Conservation (phyloP, 2,888 invertebrate genomes). For the Apoda limacodes region DNA sequence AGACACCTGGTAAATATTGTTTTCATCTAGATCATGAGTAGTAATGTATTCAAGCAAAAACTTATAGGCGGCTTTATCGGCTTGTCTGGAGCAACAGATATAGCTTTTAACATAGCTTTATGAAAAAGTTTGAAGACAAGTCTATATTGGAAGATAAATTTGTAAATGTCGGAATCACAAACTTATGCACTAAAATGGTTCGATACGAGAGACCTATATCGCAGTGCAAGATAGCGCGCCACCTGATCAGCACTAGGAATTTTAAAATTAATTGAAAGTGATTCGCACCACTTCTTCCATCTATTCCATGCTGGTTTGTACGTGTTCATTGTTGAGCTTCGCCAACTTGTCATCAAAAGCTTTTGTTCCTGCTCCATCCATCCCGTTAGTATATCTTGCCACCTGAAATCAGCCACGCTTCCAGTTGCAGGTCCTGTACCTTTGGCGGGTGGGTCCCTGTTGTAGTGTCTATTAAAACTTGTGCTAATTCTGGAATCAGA, state of each 20-base stretch:
- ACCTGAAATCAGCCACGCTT: too few species aligned
- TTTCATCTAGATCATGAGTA: slow-evolving; percentile 1
- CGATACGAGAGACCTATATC: slow-evolving; percentile 7
- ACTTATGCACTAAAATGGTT: slow-evolving; percentile 15
- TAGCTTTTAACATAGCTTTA: slow-evolving; percentile 9
- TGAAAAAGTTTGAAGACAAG: slow-evolving; percentile 4
- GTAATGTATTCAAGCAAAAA: slow-evolving; percentile 7
- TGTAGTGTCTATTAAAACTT: slow-evolving; percentile 12
- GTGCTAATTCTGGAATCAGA: slow-evolving; percentile 9
- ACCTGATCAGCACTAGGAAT: slow-evolving; percentile 5
- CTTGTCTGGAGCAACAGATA: slow-evolving; percentile 6
- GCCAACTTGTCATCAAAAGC: slow-evolving; percentile 11
- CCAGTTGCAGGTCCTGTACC: slow-evolving; percentile 11
- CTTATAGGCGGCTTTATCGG: slow-evolving; percentile 1
- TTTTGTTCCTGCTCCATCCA: slow-evolving; percentile 12
- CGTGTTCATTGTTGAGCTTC: slow-evolving; percentile 7
- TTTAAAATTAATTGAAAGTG: background rate
- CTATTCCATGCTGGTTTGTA: too few species aligned
- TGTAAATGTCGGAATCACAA: slow-evolving; percentile 11
- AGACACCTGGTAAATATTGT: slow-evolving; percentile 5
- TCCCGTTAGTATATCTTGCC: slow-evolving; percentile 4
- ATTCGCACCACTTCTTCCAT: slow-evolving; percentile 8
- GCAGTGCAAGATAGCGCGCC: slow-evolving; percentile 7
- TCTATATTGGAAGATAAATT: slow-evolving; percentile 6
- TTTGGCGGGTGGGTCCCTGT: slow-evolving; percentile 10